phyloP scores from a whole-genome alignment of 2,113 vertebrate genomes.

The Rhinogobius similis region DNA sequence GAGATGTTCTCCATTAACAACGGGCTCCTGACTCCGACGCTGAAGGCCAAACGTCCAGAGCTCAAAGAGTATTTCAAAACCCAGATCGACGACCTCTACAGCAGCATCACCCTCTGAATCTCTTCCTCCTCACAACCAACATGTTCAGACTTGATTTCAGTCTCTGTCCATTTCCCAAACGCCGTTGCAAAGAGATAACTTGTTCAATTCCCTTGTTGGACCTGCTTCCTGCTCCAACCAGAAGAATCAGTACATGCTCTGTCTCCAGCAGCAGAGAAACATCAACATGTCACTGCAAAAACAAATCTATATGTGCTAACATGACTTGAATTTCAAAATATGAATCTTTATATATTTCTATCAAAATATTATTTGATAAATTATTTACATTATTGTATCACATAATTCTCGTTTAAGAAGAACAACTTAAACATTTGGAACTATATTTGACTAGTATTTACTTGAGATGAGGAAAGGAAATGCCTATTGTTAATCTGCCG shows the following conservation, averaged over 20 bases:
- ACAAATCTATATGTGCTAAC: neutral
- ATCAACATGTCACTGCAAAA: neutral
- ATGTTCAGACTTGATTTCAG: constrained; percentile 27
- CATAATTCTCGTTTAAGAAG: too few species aligned
- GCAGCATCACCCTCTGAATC: constrained; percentile 87
- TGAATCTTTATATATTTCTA: too few species aligned
- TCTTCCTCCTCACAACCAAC: constrained; percentile 39
- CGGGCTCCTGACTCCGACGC: constrained; percentile 92
- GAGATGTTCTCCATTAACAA: constrained; percentile 96
- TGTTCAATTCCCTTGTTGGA: constrained; percentile 33
- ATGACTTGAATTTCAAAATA: neutral
- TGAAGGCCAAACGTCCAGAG: constrained; percentile 95
- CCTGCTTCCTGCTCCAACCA: constrained; percentile 18
- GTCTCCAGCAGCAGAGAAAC: constrained; percentile 24
- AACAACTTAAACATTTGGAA: too few species aligned
- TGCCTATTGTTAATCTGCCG: too few species aligned
- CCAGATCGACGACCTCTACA: constrained; percentile 92
- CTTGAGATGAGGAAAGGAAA: too few species aligned
- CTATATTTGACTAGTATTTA: too few species aligned
- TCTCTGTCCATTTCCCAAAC: constrained; percentile 42
- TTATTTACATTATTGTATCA: too few species aligned
- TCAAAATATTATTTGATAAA: too few species aligned
- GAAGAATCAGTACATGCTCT: neutral
- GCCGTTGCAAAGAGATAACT: constrained; percentile 30
- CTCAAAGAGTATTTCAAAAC: constrained; percentile 93